Evolutionary conservation across 2,113 vertebrate genomes (phyloP).

Genomic region (Muntiacus muntjak): DNA sequence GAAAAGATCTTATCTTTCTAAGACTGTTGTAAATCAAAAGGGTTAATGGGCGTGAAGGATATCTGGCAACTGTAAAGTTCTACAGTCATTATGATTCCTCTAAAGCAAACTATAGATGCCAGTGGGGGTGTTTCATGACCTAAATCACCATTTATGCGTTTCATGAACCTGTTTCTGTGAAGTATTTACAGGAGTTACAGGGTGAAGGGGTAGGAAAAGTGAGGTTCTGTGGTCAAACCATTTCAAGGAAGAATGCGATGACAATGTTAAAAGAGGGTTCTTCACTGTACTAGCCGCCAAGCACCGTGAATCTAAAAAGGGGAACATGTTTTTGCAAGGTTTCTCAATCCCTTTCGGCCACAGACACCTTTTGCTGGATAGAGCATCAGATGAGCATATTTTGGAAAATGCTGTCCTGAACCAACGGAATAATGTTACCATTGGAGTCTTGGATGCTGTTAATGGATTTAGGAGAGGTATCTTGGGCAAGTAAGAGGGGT

Average conservation of each 20-base stretch:
- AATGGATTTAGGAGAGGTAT: background rate
- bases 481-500: background rate
- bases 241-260: background rate
- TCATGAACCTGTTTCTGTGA: background rate
- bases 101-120: background rate
- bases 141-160: background rate
- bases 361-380: background rate
- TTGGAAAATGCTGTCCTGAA: background rate
- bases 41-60: background rate
- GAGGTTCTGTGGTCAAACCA: background rate
- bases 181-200: background rate
- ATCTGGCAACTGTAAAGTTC: background rate
- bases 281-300: background rate
- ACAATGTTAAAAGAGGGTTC: background rate
- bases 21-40: background rate
- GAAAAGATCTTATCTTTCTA: background rate
- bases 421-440: background rate
- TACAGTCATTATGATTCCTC: background rate
- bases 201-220: background rate
- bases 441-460: background rate
- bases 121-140: background rate
- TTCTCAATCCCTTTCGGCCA: background rate
- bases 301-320: background rate
- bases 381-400: background rate
- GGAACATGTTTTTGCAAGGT: background rate